A percentile compares a stretch with the other conserved stretches of the same genome.
phyloP scores from a whole-genome alignment of 2,888 invertebrate species.

The Parnassius glacialis region DNA sequence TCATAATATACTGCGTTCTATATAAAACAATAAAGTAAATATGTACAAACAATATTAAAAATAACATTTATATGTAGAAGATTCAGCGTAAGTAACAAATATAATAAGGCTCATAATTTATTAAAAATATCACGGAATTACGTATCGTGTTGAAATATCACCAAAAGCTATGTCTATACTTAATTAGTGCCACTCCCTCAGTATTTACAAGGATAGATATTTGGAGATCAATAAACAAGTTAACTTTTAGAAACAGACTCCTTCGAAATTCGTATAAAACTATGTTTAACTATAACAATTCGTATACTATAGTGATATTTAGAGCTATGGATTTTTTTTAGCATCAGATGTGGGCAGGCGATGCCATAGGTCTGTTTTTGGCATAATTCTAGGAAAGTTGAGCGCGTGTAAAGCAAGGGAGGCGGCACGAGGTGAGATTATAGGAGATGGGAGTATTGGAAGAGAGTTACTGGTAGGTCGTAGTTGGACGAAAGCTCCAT shows the following conservation, averaged over 20 bases:
- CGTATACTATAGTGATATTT: background rate
- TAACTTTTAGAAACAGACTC: conserved; percentile 32
- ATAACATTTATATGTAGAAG: conserved; percentile 53
- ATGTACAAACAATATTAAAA: conserved; percentile 59
- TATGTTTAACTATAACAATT: conserved; percentile 20
- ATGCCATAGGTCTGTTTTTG: conserved; percentile 70
- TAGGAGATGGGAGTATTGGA: conserved; percentile 51
- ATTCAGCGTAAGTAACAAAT: conserved; percentile 40
- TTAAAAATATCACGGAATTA: conserved; percentile 76
- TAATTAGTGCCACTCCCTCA: conserved; percentile 44
- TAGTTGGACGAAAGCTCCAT: conserved; percentile 73
- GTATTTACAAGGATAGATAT: conserved; percentile 50
- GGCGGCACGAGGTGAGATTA: conserved; percentile 54
- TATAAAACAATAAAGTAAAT: conserved; percentile 56
- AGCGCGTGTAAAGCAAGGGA: conserved; percentile 63
- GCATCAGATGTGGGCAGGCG: conserved; percentile 54
- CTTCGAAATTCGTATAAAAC: conserved; percentile 18
- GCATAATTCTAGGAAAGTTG: conserved; percentile 65
- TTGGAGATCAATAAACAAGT: conserved; percentile 68
- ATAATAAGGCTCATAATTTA: conserved; percentile 66
- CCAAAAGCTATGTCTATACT: conserved; percentile 58
- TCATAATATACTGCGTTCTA: conserved; percentile 56
- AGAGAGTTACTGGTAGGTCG: conserved; percentile 51
- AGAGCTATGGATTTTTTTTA: conserved; percentile 51
- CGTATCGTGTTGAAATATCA: conserved; percentile 74